phyloP scores from a whole-genome alignment of 1,140 invertebrate species.

The Dendrolimus kikuchii region DNA sequence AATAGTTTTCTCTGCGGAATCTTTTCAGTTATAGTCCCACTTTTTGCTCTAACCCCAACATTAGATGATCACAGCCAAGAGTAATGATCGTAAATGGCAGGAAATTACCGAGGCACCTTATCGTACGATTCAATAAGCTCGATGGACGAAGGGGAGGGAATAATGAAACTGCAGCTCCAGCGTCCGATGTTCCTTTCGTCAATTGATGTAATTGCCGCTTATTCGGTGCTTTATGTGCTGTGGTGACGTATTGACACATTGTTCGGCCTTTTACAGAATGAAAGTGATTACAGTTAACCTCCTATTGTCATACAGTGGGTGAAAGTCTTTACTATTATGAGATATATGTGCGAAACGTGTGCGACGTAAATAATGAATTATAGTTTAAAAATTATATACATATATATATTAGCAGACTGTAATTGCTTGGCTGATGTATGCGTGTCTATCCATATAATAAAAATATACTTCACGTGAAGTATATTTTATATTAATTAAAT shows the following conservation, averaged over 20 bases:
- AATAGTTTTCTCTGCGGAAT: conserved; percentile 12
- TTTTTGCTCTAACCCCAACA: conserved; percentile 4
- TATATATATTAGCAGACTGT: too few relatives aligned
- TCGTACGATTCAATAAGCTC: conserved; percentile 65
- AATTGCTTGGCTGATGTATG: too few relatives aligned
- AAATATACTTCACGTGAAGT: too few relatives aligned
- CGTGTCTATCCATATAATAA: too few relatives aligned
- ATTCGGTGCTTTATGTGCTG: conserved; percentile 32
- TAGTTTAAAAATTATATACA: too few relatives aligned
- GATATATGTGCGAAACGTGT: too few relatives aligned
- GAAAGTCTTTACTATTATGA: too few relatives aligned
- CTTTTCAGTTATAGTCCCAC: conserved; percentile 3
- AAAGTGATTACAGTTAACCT: background rate
- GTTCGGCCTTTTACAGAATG: conserved; percentile 6
- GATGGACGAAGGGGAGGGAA: conserved; percentile 47
- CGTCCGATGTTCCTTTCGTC: conserved; percentile 43
- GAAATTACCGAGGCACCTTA: conserved; percentile 67
- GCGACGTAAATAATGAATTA: too few relatives aligned
- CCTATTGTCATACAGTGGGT: too few relatives aligned
- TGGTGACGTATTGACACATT: conserved; percentile 11
- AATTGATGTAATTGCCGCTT: conserved; percentile 54
- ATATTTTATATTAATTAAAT: too few relatives aligned
- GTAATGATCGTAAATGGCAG: conserved; percentile 67
- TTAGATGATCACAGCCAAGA: conserved; percentile 48
- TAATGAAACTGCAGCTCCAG: conserved; percentile 64